Conservation (phyloP, 2,113 vertebrate species). For the Nymphicus hollandicus region DNA sequence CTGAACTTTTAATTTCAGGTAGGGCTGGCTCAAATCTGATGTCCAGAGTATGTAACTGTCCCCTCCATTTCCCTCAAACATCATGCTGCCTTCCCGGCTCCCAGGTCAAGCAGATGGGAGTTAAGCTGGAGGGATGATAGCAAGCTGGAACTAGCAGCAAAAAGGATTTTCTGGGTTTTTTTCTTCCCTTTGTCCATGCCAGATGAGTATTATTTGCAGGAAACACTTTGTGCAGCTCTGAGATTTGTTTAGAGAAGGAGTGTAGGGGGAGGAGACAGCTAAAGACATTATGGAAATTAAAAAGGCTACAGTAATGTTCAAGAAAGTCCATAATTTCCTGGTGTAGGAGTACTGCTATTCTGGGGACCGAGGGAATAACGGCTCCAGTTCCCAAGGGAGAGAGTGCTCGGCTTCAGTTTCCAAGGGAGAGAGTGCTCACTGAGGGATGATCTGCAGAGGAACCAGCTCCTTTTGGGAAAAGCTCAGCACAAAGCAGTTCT, state of each 20-base stretch:
- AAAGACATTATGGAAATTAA: slow-evolving; percentile 43
- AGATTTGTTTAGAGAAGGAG: slow-evolving; percentile 48
- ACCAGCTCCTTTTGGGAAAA: not conserved
- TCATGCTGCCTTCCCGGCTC: accelerated
- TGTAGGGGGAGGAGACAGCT: slow-evolving; percentile 37
- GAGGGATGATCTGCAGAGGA: not conserved
- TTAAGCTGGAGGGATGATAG: not conserved
- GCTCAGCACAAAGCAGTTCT: not conserved
- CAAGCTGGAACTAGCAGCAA: slow-evolving; percentile 36
- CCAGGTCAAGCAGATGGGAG: not conserved
- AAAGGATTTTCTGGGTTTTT: not conserved
- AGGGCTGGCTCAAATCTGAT: not conserved
- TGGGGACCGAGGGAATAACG: not conserved
- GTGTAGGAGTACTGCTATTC: slow-evolving; percentile 38
- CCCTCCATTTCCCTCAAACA: not conserved
- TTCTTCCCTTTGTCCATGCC: not conserved
- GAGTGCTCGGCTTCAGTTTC: not conserved
- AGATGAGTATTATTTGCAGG: slow-evolving; percentile 55
- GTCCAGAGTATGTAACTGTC: not conserved
- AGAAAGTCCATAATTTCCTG: slow-evolving; percentile 44
- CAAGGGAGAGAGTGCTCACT: accelerated
- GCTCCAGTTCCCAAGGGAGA: not conserved
- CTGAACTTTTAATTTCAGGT: not conserved
- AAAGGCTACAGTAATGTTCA: slow-evolving; percentile 10
- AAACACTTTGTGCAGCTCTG: slow-evolving; percentile 23